These are phyloP conservation scores for Nothocercus julius DNA, from an alignment of 2,113 vertebrate genomes.

Conservation along the genomic window DNA sequence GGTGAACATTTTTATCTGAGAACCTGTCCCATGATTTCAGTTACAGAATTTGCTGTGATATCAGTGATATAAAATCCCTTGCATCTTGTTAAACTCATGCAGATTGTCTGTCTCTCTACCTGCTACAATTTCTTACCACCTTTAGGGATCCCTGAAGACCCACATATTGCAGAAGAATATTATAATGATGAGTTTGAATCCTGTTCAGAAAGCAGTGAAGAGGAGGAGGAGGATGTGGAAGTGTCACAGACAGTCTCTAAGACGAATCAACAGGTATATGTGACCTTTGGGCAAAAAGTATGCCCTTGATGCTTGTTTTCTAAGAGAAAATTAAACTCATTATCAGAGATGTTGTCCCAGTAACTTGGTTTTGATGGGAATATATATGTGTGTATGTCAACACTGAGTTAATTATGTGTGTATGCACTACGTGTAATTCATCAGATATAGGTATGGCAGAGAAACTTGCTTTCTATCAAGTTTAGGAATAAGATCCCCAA, in stretches of 20 bases:
- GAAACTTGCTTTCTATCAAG: not conserved
- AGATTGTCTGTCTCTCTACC: not conserved
- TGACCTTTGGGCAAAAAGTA: not conserved
- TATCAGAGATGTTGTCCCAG: not conserved
- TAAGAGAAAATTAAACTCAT: not conserved
- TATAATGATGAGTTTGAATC: slow-evolving; percentile 86
- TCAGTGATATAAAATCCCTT: not conserved
- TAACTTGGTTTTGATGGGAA: not conserved
- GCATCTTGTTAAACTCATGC: not conserved
- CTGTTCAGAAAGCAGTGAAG: slow-evolving; percentile 81
- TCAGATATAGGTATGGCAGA: not conserved
- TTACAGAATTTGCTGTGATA: not conserved
- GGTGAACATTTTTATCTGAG: not conserved
- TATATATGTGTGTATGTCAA: not conserved
- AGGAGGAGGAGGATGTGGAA: slow-evolving; percentile 46
- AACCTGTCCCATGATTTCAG: not conserved
- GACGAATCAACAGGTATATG: slow-evolving; percentile 77
- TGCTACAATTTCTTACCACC: not conserved
- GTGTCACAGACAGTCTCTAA: slow-evolving; percentile 4
- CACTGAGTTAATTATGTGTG: not conserved
- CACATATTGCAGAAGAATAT: slow-evolving; percentile 82
- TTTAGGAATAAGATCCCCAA: not conserved
- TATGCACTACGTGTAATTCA: not conserved
- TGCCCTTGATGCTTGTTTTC: not conserved
- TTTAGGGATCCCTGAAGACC: slow-evolving; percentile 87